Percentiles rank a stretch among this genome's conserved stretches.
Evolutionary conservation across 2,888 invertebrate genomes (phyloP).

Genomic region (Acronicta aceris): DNA sequence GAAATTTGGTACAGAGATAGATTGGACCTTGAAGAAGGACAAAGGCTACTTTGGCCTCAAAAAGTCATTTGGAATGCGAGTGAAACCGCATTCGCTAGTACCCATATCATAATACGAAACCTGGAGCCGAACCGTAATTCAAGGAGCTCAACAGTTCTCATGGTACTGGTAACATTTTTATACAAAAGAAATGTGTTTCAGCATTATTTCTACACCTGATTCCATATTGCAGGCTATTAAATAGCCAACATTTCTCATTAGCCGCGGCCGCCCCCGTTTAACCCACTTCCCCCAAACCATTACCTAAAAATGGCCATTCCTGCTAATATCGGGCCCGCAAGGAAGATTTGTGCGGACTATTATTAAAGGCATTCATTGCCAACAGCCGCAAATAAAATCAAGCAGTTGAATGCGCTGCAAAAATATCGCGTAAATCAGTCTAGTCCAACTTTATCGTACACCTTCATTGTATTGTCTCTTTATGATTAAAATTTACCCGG

Average conservation of each 20-base stretch:
- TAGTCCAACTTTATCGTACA: constrained; percentile 72
- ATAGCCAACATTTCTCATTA: constrained; percentile 53
- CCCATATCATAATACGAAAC: no score
- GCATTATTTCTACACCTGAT: constrained; percentile 45
- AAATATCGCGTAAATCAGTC: constrained; percentile 74
- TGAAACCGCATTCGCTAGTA: no score
- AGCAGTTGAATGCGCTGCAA: constrained; percentile 56
- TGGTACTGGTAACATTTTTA: no score
- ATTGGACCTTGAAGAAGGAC: no score
- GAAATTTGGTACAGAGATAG: no score
- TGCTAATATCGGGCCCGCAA: constrained; percentile 47
- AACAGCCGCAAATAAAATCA: constrained; percentile 61
- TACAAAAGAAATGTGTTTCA: constrained; percentile 15
- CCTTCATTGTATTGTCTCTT: constrained; percentile 81
- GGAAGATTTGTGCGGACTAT: constrained; percentile 58
- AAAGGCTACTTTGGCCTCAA: no score
- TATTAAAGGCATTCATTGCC: constrained; percentile 58
- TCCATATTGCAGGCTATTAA: constrained; percentile 53
- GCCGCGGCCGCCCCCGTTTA: constrained; percentile 54
- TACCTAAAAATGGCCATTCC: constrained; percentile 56
- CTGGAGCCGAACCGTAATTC: no score
- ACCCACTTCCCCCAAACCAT: constrained; percentile 51
- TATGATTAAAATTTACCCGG: constrained; percentile 82
- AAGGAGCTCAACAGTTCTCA: no score
- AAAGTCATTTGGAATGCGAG: no score